Base-by-base conservation (phyloP, 2,113 vertebrate species). In the Misgurnus mizolepis region DNA sequence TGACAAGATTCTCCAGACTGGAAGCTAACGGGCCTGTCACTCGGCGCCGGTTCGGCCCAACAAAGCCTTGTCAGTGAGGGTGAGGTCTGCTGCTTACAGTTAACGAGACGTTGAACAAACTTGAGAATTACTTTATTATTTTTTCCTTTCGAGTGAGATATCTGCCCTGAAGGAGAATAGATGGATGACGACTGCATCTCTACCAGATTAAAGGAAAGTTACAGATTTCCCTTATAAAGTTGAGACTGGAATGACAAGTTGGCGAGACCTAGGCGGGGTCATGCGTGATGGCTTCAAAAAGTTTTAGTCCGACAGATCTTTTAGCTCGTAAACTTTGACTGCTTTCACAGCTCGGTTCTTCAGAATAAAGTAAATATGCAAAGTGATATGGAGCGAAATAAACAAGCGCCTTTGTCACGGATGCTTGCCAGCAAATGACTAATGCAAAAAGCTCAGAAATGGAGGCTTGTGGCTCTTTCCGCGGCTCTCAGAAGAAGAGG, bases 1-100 rank as follows among this genome's bases (percentile, higher is more conserved):
- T 80, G 84, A 82, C 84, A 82, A 66, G 73, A 64, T 79, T 80
- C 68, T 85, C 76, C 76, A 84, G 85, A 79, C 76, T 79, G 76
- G 82, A 79, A 66, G 79, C 82, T 85, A 87, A 83, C 83, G 60
- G 83, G 76, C 76, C 86, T 87, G 86, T 87, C 86, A 85, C 78
- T 73, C 34, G 64, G 27, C 47, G 49, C 78, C 64, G 83, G 58
- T 79, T 81, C 64, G 71, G 72, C 58, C 83, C 74, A 78, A 78
- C 76, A 66, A 79, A 82, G 77, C 6, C 66, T 69, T 80, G 76
- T 84, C 70, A 78, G 67, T 14, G 76, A 67, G 34, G 71, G 41
- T 79, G 71, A 79, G 81, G 75, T 77, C 73, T 80, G 82, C 43
- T 80, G 68, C 73, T 64, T 72, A 10, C 67, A 64, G 45, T 76